Evolutionary conservation across 53 echinoderm and acorn worm species (phyloP).

Genomic region (Glandiceps talaboti): DNA sequence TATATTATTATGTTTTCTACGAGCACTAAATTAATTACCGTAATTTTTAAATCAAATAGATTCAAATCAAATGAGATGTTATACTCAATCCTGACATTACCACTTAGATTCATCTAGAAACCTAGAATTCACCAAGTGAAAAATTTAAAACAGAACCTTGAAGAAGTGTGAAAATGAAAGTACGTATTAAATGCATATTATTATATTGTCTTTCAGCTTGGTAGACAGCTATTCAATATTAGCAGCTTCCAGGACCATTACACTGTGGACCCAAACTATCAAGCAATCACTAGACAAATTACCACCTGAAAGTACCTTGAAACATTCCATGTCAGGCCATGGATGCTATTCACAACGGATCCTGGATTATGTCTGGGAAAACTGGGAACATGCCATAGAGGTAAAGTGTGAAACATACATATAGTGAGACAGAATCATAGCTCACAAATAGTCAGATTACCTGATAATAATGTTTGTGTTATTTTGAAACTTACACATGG

Average conservation of each 20-base stretch:
- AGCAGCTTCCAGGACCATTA: slow-evolving; percentile 41
- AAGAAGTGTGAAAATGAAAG: too few relatives aligned
- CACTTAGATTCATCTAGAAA: neutral
- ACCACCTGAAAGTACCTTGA: slow-evolving; percentile 6
- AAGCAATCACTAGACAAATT: slow-evolving; percentile 7
- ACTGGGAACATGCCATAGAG: slow-evolving; percentile 84
- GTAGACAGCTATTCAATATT: slow-evolving; percentile 45
- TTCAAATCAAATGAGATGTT: too few relatives aligned
- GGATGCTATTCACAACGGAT: slow-evolving; percentile 36
- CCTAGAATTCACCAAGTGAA: neutral
- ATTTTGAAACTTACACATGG: too few relatives aligned
- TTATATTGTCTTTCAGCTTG: neutral
- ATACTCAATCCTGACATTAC: too few relatives aligned
- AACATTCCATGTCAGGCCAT: slow-evolving; percentile 20
- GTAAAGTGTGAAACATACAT: too few relatives aligned
- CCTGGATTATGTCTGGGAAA: slow-evolving; percentile 56
- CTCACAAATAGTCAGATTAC: too few relatives aligned
- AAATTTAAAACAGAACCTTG: neutral
- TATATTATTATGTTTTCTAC: too few relatives aligned
- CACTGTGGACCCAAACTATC: slow-evolving; percentile 54
- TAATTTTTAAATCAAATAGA: too few relatives aligned
- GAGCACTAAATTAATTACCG: too few relatives aligned
- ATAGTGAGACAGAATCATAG: too few relatives aligned
- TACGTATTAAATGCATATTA: neutral
- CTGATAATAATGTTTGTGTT: too few relatives aligned